Percentiles rank a stretch among this genome's conserved stretches.
phyloP scores from a whole-genome alignment of 2,113 vertebrate genomes.

The Thomomys bottae region DNA sequence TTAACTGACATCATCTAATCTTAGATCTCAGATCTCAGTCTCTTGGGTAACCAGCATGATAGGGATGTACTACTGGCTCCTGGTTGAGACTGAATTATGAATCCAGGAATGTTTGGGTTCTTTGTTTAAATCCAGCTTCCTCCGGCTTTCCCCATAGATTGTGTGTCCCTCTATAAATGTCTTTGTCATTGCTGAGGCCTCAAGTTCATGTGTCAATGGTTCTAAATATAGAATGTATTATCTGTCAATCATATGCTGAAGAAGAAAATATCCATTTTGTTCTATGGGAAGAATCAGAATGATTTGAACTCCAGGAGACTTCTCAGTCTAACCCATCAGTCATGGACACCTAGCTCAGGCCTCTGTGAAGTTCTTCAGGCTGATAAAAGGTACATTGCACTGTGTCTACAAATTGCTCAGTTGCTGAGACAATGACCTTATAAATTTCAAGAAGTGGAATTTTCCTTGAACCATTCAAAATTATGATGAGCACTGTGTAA shows the following conservation, averaged over 20 bases:
- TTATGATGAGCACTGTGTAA: background rate
- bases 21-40: no score
- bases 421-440: background rate
- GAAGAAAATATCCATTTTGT: background rate
- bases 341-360: background rate
- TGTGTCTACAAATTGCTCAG: background rate
- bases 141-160: background rate
- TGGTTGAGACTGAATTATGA: no score
- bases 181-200: slow-evolving; percentile 6
- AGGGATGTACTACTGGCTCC: no score
- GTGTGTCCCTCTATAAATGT: background rate
- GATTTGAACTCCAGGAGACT: background rate
- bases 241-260: background rate
- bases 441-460: background rate
- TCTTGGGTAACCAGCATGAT: no score
- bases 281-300: slow-evolving; percentile 47
- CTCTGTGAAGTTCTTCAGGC: background rate
- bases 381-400: background rate
- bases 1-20: no score
- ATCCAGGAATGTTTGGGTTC: no score
- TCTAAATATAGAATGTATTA: slow-evolving; percentile 47
- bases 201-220: slow-evolving; percentile 47
- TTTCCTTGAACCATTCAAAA: background rate
- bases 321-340: slow-evolving; percentile 4
- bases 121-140: background rate